Evolutionary conservation across 2,797 vertebrate genomes (phyloP).

Genomic region (Tolypeutes matacus): DNA sequence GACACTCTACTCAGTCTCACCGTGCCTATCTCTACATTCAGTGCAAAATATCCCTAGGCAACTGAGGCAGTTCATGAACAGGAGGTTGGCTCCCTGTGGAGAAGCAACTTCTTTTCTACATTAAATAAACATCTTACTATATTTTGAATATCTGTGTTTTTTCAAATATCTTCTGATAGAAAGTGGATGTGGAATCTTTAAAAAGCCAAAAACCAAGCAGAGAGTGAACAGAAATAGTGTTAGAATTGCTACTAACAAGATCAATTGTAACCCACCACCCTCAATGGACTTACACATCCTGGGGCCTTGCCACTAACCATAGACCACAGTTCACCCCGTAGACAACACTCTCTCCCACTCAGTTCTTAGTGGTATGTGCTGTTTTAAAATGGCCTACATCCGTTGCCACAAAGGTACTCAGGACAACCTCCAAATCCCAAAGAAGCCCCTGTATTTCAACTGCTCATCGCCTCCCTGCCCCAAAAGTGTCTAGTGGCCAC

Average conservation of each 20-base stretch:
- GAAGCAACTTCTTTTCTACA: neutral
- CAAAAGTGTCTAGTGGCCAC: too few relatives aligned
- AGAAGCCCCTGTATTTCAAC: too few relatives aligned
- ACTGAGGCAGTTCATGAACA: conserved; percentile 17
- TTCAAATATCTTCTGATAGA: conserved; percentile 28
- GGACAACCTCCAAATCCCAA: too few relatives aligned
- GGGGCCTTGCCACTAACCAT: too few relatives aligned
- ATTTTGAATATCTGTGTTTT: conserved; percentile 60
- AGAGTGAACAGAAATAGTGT: conserved; percentile 45
- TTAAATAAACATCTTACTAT: neutral
- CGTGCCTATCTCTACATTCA: conserved; percentile 13
- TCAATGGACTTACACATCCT: too few relatives aligned
- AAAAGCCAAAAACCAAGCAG: conserved; percentile 58
- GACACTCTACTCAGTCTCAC: neutral
- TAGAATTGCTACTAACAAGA: conserved; percentile 56
- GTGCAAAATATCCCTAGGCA: conserved; percentile 34
- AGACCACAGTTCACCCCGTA: too few relatives aligned
- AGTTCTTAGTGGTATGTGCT: too few relatives aligned
- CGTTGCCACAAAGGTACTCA: too few relatives aligned
- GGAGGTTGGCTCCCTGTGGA: neutral
- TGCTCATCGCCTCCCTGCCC: too few relatives aligned
- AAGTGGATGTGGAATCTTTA: neutral
- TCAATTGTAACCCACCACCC: too few relatives aligned
- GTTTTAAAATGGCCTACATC: too few relatives aligned
- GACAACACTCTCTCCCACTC: too few relatives aligned